Percentiles rank a stretch among this genome's conserved stretches.
These are phyloP conservation scores for Littorina saxatilis DNA, from an alignment of 1,140 invertebrate genomes.

Conservation along the genomic window DNA sequence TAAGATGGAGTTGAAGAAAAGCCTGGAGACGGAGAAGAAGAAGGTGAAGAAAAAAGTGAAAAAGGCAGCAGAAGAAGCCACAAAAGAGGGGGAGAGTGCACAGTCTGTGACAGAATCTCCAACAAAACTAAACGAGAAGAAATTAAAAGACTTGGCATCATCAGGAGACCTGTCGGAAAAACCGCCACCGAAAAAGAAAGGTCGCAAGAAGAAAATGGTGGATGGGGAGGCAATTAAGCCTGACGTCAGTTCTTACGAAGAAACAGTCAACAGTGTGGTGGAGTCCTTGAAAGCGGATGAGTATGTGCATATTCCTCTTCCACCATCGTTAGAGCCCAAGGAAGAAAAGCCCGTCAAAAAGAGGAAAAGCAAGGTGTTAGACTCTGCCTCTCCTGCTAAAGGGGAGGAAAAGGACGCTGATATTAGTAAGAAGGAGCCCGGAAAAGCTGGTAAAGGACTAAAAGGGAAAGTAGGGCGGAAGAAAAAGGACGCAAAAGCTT, in stretches of 20 bases:
- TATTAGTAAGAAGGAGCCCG: constrained; percentile 40
- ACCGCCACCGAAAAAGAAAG: constrained; percentile 62
- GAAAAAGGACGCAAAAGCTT: constrained; percentile 32
- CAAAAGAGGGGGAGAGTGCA: constrained; percentile 9
- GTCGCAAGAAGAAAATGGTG: constrained; percentile 66
- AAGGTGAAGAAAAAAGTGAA: constrained; percentile 59
- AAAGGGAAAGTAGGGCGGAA: constrained; percentile 41
- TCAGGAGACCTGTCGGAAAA: constrained; percentile 31
- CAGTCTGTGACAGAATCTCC: neutral
- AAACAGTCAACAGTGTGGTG: constrained; percentile 48
- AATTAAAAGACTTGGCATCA: neutral
- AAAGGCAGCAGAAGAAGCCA: constrained; percentile 37
- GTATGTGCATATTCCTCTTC: constrained; percentile 16
- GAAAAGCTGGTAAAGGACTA: constrained; percentile 38
- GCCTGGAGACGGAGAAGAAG: constrained; percentile 50
- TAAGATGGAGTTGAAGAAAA: constrained; percentile 35
- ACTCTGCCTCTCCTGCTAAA: neutral
- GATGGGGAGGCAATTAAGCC: constrained; percentile 46
- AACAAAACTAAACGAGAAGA: constrained; percentile 1
- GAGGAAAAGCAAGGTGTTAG: constrained; percentile 44
- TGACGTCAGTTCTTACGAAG: constrained; percentile 46
- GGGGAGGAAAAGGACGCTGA: constrained; percentile 27
- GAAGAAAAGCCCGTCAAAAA: constrained; percentile 42
- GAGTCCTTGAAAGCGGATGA: constrained; percentile 39
- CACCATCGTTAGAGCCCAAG: constrained; percentile 27